phyloP scores from a whole-genome alignment of 2,113 vertebrate genomes.

The Calonectris borealis region DNA sequence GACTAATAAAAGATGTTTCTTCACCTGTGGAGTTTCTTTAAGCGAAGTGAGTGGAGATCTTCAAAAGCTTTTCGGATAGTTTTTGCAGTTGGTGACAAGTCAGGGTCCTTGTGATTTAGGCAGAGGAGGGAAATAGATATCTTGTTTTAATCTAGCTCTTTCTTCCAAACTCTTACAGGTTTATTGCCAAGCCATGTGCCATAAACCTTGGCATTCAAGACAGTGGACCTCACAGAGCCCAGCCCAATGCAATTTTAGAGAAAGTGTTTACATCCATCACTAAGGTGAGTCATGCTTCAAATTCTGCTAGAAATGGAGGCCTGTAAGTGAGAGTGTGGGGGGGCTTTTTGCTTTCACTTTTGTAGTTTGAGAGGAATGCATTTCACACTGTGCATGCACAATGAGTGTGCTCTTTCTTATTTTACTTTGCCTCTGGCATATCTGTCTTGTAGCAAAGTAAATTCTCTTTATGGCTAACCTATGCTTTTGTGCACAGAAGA shows the following conservation, averaged over 20 bases:
- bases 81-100: background rate
- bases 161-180: conserved; percentile 73
- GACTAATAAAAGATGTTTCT: background rate
- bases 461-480: background rate
- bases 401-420: background rate
- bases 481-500: background rate
- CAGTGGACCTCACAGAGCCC: conserved; percentile 77
- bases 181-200: conserved; percentile 88
- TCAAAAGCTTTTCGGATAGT: background rate
- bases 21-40: background rate
- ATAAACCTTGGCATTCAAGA: conserved; percentile 82
- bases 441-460: background rate
- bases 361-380: background rate
- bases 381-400: background rate
- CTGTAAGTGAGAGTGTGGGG: background rate
- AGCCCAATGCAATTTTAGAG: conserved; percentile 91
- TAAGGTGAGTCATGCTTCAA: conserved; percentile 78
- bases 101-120: background rate
- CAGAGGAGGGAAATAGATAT: background rate
- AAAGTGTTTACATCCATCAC: conserved; percentile 95
- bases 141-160: background rate
- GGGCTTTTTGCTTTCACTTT: background rate
- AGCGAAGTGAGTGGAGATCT: background rate
- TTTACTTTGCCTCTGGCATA: background rate
- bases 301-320: background rate